phyloP scores from a whole-genome alignment of 2,888 invertebrate genomes.

The Macrophya annulata region DNA sequence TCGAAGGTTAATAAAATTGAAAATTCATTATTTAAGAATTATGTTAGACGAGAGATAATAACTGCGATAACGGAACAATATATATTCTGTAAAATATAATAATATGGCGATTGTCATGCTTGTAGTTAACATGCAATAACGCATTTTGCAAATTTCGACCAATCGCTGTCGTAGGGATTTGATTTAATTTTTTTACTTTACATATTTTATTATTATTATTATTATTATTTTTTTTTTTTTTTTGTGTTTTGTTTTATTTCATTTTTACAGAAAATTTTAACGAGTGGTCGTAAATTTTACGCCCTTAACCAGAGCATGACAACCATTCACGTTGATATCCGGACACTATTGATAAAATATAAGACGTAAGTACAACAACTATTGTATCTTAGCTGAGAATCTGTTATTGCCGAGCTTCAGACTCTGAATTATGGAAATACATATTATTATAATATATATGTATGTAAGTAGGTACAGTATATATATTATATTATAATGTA shows the following conservation, averaged over 20 bases:
- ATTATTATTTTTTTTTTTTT: background rate
- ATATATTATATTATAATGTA: background rate
- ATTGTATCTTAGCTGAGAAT: constrained; percentile 78
- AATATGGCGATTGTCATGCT: constrained; percentile 71
- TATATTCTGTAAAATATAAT: constrained; percentile 77
- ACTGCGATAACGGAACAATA: constrained; percentile 75
- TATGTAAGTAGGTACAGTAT: background rate
- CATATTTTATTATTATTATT: too few species aligned
- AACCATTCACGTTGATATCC: constrained; percentile 24
- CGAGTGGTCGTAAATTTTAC: background rate
- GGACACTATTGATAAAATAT: constrained; percentile 71
- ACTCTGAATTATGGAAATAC: constrained; percentile 56
- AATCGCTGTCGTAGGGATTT: background rate
- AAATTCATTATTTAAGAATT: constrained; percentile 33
- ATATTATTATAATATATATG: background rate
- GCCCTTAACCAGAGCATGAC: background rate
- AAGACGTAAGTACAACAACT: constrained; percentile 79
- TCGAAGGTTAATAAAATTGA: constrained; percentile 39
- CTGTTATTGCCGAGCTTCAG: constrained; percentile 75
- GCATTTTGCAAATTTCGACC: background rate
- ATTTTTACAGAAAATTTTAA: background rate
- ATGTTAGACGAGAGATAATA: constrained; percentile 69
- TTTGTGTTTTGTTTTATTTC: background rate
- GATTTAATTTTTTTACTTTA: background rate
- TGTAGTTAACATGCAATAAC: constrained; percentile 49